Conservation (phyloP, 1,140 invertebrate genomes). For the Bombus sylvicola region DNA sequence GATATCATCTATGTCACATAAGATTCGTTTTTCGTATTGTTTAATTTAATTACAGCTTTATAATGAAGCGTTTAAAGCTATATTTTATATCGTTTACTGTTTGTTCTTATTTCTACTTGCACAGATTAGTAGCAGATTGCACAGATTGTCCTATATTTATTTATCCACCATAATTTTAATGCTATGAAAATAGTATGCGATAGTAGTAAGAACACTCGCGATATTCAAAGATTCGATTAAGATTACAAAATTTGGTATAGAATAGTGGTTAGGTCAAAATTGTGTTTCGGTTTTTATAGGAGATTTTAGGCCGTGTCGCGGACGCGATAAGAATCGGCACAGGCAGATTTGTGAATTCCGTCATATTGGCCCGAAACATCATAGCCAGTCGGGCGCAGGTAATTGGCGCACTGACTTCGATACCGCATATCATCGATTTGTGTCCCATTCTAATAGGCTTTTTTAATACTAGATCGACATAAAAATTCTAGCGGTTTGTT, state of each 20-base stretch:
- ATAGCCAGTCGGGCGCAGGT: slow-evolving; percentile 76
- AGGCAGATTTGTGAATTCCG: slow-evolving; percentile 79
- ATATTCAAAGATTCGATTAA: background rate
- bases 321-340: slow-evolving; percentile 78
- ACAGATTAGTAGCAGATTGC: no score
- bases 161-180: background rate
- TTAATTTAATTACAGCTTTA: no score
- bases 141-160: background rate
- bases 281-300: slow-evolving; percentile 77
- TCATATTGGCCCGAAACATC: slow-evolving; percentile 78
- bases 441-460: no score
- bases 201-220: no score
- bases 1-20: no score
- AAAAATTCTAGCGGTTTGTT: no score
- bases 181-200: background rate
- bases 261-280: slow-evolving; percentile 58
- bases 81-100: no score
- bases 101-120: no score
- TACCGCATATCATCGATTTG: background rate
- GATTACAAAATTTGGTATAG: background rate
- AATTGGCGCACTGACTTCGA: slow-evolving; percentile 58
- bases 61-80: no score
- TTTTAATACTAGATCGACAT: no score
- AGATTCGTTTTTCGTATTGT: no score
- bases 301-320: slow-evolving; percentile 75